Evolutionary conservation across 2,888 invertebrate species (phyloP), one percentile per base, ranked within the genome.

Genomic region (Onchidella celtica): DNA sequence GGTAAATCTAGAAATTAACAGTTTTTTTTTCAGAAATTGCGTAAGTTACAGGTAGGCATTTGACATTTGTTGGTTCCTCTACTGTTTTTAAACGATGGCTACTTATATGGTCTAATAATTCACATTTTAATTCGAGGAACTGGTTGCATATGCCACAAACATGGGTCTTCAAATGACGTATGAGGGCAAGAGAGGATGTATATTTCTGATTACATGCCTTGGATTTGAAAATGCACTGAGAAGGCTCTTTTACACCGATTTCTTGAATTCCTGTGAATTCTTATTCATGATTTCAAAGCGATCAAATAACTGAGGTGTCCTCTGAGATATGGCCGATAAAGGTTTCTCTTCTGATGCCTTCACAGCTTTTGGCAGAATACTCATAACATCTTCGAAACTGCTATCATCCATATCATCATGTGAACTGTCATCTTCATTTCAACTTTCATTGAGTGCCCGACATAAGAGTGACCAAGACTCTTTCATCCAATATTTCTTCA

Each of bases 91-190:
- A 34, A 17, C 29, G 34, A 47, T 76, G 76, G 34, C 14, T 65
- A 4, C 29, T 21, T 21, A 27, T 38, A 66, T 76, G 76, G n/a
- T 61, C 36, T 3, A 40, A 63, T 32, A 76, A 34, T 17, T 76
- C 76, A 76, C 24, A 76, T 59, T 76, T 76, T 11, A 36, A 29
- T 38, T 40, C 66, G n/a, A 66, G 47, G 47, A 76, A 76, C 61
- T 76, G 65, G 40, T 75, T 61, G 47, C 76, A 76, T 65, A 65
- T 34, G 32, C 65, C 34, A 40, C 76, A 76, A 24, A 76, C 55
- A 27, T 76, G 76, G 4, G 76, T 65, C 36, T 76, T 76, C 65
- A 76, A 29, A 32, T 76, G 76, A 1, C 76, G 36, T 14, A 66
- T 76, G 1, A 65, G 66, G 14, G 38, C 76, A 21, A 66, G 38